phyloP scores from a whole-genome alignment of 2,888 invertebrate species.

The Byasa hedistus region DNA sequence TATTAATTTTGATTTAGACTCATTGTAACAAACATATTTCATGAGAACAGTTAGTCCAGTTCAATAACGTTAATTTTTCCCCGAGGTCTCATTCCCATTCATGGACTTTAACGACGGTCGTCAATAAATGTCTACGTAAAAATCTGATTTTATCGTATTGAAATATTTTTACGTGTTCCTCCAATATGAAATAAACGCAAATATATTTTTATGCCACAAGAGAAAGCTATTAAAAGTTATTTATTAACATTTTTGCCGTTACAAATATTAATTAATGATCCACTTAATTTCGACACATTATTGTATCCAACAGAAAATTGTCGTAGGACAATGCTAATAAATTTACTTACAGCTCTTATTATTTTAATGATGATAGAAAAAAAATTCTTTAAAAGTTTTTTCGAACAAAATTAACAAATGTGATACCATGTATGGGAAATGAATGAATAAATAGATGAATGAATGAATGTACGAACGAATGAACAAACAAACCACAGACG shows the following conservation, averaged over 20 bases:
- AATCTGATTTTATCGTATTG: constrained; percentile 20
- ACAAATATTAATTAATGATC: no score
- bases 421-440: no score
- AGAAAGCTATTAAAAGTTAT: constrained; percentile 4
- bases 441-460: no score
- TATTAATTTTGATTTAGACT: constrained; percentile 1
- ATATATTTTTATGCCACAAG: constrained; percentile 6
- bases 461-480: no score
- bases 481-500: no score
- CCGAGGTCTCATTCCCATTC: constrained; percentile 38
- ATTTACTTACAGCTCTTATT: no score
- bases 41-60: constrained; percentile 15
- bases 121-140: constrained; percentile 30
- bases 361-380: no score
- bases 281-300: no score
- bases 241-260: not conserved
- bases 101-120: constrained; percentile 38
- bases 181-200: constrained; percentile 9
- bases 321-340: no score
- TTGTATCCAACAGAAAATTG: no score
- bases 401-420: no score
- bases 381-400: no score
- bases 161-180: constrained; percentile 15
- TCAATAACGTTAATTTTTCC: constrained; percentile 34
- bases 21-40: constrained; percentile 17